Percentiles rank a stretch among this genome's conserved stretches.
Conservation (phyloP, 1,140 invertebrate genomes). For the Trichoplusia ni region DNA sequence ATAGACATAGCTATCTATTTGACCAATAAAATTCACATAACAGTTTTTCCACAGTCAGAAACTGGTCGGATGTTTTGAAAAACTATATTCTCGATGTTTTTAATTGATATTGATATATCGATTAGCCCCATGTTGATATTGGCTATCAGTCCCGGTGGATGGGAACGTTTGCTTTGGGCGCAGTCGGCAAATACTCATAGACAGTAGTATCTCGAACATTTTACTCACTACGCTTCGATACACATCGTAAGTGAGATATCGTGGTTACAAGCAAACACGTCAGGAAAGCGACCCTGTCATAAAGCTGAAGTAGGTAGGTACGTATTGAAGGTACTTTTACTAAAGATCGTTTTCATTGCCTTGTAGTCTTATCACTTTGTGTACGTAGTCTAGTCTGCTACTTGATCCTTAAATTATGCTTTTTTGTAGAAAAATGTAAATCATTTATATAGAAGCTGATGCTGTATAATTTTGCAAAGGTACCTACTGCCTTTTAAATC, state of each 20-base stretch:
- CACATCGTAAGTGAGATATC: slow-evolving; percentile 8
- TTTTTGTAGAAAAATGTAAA: too few relatives aligned
- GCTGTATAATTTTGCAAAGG: too few relatives aligned
- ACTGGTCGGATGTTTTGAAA: slow-evolving; percentile 6
- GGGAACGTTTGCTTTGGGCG: slow-evolving; percentile 53
- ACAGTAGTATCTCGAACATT: slow-evolving; percentile 1
- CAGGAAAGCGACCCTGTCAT: not conserved
- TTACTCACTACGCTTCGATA: slow-evolving; percentile 8
- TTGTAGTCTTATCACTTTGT: too few relatives aligned
- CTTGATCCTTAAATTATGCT: too few relatives aligned
- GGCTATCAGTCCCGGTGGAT: slow-evolving; percentile 51
- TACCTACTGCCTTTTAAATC: too few relatives aligned
- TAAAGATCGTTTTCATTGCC: too few relatives aligned
- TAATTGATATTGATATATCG: slow-evolving; percentile 27
- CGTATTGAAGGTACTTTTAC: not conserved
- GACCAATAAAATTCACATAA: too few relatives aligned
- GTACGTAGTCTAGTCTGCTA: too few relatives aligned
- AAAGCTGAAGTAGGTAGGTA: not conserved
- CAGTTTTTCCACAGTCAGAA: not conserved
- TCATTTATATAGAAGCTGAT: too few relatives aligned
- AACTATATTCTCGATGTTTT: not conserved
- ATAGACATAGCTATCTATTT: too few relatives aligned
- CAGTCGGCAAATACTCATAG: slow-evolving; percentile 43
- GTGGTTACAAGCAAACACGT: not conserved
- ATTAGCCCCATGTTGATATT: slow-evolving; percentile 49